phyloP scores from a whole-genome alignment of 2,888 invertebrate genomes.

The Isoperla grammatica region DNA sequence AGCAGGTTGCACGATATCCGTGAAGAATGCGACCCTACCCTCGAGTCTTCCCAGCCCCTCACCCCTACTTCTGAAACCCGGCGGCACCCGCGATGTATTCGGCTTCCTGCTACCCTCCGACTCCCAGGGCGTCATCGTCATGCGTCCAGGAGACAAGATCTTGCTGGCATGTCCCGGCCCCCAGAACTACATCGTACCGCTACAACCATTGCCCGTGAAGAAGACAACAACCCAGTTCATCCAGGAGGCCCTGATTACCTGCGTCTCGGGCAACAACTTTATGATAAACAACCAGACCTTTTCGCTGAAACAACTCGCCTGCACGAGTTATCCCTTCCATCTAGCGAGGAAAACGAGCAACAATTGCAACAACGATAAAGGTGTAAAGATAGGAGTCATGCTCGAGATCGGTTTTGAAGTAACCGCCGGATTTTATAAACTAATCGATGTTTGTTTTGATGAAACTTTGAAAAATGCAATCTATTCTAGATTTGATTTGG shows the following conservation, averaged over 20 bases:
- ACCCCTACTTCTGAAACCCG: too few relatives aligned
- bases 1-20: too few relatives aligned
- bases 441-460: slow-evolving; percentile 53
- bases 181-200: too few relatives aligned
- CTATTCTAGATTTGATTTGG: slow-evolving; percentile 50
- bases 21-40: too few relatives aligned
- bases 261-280: slow-evolving; percentile 20
- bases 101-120: too few relatives aligned
- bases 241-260: slow-evolving; percentile 11
- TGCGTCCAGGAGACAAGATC: too few relatives aligned
- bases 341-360: slow-evolving; percentile 44
- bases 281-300: slow-evolving; percentile 24
- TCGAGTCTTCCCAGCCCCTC: too few relatives aligned
- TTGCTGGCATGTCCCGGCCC: too few relatives aligned
- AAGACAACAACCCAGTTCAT: background rate
- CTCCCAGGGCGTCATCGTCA: too few relatives aligned
- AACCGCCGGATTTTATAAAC: slow-evolving; percentile 44
- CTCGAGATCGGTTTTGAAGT: slow-evolving; percentile 52
- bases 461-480: slow-evolving; percentile 46
- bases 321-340: slow-evolving; percentile 43
- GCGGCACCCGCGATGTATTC: too few relatives aligned
- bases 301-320: slow-evolving; percentile 45
- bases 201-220: too few relatives aligned
- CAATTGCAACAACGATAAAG: slow-evolving; percentile 46
- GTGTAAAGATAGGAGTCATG: slow-evolving; percentile 36